Conservation (phyloP, 1,140 invertebrate species). For the Subanguina moxae region DNA sequence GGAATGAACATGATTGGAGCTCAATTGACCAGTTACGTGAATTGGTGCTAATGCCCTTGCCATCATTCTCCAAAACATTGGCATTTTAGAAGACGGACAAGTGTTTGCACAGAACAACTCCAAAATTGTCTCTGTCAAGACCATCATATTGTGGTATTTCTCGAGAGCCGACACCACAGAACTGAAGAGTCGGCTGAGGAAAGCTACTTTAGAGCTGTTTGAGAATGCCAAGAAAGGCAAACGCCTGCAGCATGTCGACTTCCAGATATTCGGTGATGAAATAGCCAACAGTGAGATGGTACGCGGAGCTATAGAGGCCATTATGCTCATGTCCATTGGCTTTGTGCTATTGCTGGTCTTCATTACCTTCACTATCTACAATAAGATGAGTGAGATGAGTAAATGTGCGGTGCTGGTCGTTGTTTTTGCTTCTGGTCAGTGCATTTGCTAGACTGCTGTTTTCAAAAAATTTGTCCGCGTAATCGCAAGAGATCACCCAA, state of each 20-base stretch:
- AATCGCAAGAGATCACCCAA: no score
- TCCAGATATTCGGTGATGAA: slow-evolving; percentile 52
- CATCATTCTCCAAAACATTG: not conserved
- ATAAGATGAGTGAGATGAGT: slow-evolving; percentile 27
- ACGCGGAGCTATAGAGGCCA: slow-evolving; percentile 46
- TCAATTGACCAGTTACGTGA: not conserved
- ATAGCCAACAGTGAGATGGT: slow-evolving; percentile 48
- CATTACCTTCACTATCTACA: slow-evolving; percentile 45
- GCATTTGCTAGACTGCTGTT: no score
- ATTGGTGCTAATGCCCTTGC: not conserved
- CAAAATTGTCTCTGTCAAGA: slow-evolving; percentile 30
- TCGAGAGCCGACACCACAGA: slow-evolving; percentile 43
- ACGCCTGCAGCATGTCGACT: slow-evolving; percentile 34
- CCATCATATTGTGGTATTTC: slow-evolving; percentile 50
- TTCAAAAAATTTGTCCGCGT: no score
- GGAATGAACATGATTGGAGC: slow-evolving; percentile 51
- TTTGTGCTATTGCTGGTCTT: slow-evolving; percentile 51
- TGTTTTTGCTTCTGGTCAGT: slow-evolving; percentile 36
- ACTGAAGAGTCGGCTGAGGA: slow-evolving; percentile 24
- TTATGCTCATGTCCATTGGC: slow-evolving; percentile 55
- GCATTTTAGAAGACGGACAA: slow-evolving; percentile 4
- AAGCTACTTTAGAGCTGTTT: slow-evolving; percentile 39
- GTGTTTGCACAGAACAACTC: slow-evolving; percentile 37
- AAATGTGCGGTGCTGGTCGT: slow-evolving; percentile 21
- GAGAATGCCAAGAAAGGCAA: slow-evolving; percentile 32